Evolutionary conservation across 2,888 invertebrate species (phyloP).

Genomic region (Adineta ricciae): DNA sequence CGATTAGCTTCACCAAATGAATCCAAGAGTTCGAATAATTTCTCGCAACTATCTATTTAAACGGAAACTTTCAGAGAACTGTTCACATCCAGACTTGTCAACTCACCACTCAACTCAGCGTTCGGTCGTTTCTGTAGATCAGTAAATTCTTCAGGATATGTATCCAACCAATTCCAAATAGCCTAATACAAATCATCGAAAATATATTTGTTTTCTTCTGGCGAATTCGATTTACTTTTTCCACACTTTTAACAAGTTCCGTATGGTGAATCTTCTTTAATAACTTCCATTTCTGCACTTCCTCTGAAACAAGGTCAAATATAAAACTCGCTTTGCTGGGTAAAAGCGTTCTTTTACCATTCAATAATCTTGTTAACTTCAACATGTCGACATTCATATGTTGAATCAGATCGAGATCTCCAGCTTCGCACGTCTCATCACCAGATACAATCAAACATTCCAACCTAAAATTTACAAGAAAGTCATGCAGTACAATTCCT

Average conservation of each 20-base stretch:
- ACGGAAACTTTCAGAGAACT: neutral
- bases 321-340: no score
- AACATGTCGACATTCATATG: constrained; percentile 86
- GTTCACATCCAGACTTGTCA: no score
- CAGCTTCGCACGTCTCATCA: constrained; percentile 79
- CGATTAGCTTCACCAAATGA: constrained; percentile 62
- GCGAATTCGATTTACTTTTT: constrained; percentile 74
- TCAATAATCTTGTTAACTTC: constrained; percentile 70
- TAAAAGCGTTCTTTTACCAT: constrained; percentile 36
- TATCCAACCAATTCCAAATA: constrained; percentile 99
- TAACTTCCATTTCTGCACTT: constrained; percentile 76
- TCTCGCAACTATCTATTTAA: constrained; percentile 64
- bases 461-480: constrained; percentile 46
- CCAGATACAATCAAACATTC: constrained; percentile 70
- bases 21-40: constrained; percentile 81
- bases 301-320: constrained; percentile 68
- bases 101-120: constrained; percentile 51
- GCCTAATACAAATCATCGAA: constrained; percentile 54
- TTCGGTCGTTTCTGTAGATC: constrained; percentile 64
- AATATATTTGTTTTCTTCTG: constrained; percentile 73
- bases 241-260: constrained; percentile 73
- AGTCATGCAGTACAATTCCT: no score
- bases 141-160: constrained; percentile 87
- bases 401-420: constrained; percentile 90
- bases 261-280: constrained; percentile 80